Evolutionary conservation across 2,888 invertebrate species (phyloP).

Genomic region (Venusia cambrica): DNA sequence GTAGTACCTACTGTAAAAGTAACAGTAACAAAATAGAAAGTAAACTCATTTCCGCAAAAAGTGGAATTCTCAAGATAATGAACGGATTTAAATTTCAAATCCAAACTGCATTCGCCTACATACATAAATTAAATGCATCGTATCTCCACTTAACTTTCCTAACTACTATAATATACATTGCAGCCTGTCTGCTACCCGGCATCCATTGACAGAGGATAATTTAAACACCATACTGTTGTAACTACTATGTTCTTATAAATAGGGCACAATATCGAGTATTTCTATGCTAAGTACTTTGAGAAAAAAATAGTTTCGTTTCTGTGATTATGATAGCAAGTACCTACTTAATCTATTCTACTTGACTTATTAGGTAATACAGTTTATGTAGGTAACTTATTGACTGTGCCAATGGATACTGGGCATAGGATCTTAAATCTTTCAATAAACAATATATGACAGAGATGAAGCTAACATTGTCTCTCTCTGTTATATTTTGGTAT

Average conservation of each 20-base stretch:
- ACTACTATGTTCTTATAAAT: neutral
- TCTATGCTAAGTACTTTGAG: too few relatives aligned
- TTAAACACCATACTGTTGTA: neutral
- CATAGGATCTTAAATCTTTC: too few relatives aligned
- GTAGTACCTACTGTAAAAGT: constrained; percentile 5
- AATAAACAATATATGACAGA: too few relatives aligned
- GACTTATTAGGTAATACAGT: too few relatives aligned
- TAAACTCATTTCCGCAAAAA: constrained; percentile 28
- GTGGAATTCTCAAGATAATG: constrained; percentile 20
- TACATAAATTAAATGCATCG: constrained; percentile 75
- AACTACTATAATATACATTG: constrained; percentile 68
- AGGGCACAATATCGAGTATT: constrained; percentile 1
- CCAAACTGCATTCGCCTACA: constrained; percentile 43
- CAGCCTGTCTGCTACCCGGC: constrained; percentile 48
- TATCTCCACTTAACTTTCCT: constrained; percentile 69
- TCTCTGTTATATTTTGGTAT: too few relatives aligned
- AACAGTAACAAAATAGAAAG: constrained; percentile 15
- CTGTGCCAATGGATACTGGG: constrained; percentile 5
- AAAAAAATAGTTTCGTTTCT: too few relatives aligned
- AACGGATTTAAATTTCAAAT: constrained; percentile 33
- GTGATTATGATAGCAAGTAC: too few relatives aligned
- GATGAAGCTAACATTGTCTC: too few relatives aligned
- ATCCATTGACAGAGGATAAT: constrained; percentile 4
- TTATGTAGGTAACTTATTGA: too few relatives aligned
- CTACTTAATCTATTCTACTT: too few relatives aligned